These are phyloP conservation scores for Acipenser oxyrinchus DNA, from an alignment of 2,797 vertebrate species.

Conservation along the genomic window DNA sequence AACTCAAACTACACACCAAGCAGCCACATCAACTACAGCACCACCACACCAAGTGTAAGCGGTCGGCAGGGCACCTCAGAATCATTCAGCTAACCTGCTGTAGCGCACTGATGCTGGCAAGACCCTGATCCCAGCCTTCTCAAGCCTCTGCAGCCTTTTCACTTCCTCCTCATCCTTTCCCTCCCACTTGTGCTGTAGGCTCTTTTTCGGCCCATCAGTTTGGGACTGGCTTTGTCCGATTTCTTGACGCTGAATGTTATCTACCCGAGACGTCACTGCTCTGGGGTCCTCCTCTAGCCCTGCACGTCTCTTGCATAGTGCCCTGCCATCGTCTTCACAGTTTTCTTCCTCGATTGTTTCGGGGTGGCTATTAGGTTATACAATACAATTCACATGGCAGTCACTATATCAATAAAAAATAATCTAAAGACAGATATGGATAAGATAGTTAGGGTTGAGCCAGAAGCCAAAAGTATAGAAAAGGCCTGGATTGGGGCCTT, in stretches of 20 bases:
- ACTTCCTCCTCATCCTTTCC: conserved; percentile 56
- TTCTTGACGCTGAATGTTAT: neutral
- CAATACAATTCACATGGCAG: conserved; percentile 18
- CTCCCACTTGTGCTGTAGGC: conserved; percentile 19
- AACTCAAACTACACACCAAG: too few relatives aligned
- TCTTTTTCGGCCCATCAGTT: conserved; percentile 13
- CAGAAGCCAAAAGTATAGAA: too few relatives aligned
- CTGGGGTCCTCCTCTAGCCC: neutral
- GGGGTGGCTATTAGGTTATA: conserved; percentile 56
- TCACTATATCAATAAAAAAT: neutral
- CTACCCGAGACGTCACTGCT: neutral
- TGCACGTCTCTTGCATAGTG: neutral
- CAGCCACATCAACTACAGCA: too few relatives aligned
- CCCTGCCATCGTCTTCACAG: conserved; percentile 35
- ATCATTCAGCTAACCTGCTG: conserved; percentile 68
- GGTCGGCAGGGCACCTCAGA: conserved; percentile 20
- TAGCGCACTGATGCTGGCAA: conserved; percentile 73
- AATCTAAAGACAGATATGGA: too few relatives aligned
- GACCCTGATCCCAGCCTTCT: conserved; percentile 80
- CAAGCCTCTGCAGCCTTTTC: conserved; percentile 63
- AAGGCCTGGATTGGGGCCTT: too few relatives aligned
- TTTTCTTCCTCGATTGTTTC: conserved; percentile 63
- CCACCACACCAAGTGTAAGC: neutral
- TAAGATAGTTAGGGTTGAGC: too few relatives aligned
- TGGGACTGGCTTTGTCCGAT: conserved; percentile 7